These are phyloP conservation scores for Tolypeutes matacus DNA, from an alignment of 2,797 vertebrate genomes.

Conservation along the genomic window DNA sequence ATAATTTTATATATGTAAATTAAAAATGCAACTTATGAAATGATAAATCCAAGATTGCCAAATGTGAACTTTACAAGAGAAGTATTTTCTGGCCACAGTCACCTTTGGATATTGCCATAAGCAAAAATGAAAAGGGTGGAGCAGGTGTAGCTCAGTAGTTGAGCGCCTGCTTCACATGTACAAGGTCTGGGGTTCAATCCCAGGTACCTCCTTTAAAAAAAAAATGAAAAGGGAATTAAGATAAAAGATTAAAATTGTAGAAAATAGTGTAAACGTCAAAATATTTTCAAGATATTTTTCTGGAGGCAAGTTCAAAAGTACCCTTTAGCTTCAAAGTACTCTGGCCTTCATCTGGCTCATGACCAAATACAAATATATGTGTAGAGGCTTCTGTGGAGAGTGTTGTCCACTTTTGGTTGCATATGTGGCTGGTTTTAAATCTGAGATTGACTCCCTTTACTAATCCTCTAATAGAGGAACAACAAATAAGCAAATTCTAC, in stretches of 20 bases:
- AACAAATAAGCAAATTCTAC: conserved; percentile 62
- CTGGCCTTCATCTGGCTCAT: conserved; percentile 76
- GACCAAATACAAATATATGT: conserved; percentile 82
- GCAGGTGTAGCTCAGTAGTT: no score
- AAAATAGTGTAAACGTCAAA: conserved; percentile 78
- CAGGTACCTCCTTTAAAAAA: no score
- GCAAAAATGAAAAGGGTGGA: conserved; percentile 72
- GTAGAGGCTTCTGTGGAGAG: conserved; percentile 74
- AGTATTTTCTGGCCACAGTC: conserved; percentile 70
- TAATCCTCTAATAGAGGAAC: conserved; percentile 63
- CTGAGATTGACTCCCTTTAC: conserved; percentile 67
- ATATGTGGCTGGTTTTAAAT: not conserved
- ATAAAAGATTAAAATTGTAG: conserved; percentile 81
- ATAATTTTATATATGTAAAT: conserved; percentile 48
- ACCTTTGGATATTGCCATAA: conserved; percentile 70
- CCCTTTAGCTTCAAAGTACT: conserved; percentile 67
- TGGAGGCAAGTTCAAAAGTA: conserved; percentile 82
- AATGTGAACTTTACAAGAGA: conserved; percentile 74
- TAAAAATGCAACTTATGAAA: conserved; percentile 60
- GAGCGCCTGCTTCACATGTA: no score
- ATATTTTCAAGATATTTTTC: conserved; percentile 75
- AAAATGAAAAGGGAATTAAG: conserved; percentile 74
- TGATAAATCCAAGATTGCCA: conserved; percentile 37
- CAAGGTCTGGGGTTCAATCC: no score
- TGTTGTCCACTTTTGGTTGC: conserved; percentile 75